Evolutionary conservation across 2,113 vertebrate genomes (phyloP).

Genomic region (Motacilla tschutschensis): DNA sequence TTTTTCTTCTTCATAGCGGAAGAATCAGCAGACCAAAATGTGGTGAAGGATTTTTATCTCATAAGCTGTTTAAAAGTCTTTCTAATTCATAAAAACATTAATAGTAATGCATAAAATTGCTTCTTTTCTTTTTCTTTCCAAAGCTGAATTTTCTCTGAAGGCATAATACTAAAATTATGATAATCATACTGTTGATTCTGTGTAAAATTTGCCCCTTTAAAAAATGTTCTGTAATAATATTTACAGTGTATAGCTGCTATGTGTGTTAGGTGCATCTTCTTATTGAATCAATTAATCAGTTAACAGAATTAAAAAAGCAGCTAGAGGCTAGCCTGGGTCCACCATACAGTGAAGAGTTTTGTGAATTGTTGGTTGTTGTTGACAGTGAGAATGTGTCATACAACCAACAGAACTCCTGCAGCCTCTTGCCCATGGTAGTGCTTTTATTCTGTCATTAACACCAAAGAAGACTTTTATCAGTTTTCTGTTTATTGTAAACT

Average conservation of each 20-base stretch:
- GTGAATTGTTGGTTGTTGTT: neutral
- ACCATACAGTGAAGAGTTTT: neutral
- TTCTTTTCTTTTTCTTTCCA: neutral
- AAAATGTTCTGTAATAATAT: neutral
- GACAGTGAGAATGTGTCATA: neutral
- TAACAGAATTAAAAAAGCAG: neutral
- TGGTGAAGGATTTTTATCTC: neutral
- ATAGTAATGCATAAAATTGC: neutral
- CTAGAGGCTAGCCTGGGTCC: neutral
- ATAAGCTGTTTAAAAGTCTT: neutral
- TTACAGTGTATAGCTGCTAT: neutral
- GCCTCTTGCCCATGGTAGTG: neutral
- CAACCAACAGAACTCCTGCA: neutral
- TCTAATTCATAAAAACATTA: neutral
- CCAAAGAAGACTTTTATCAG: neutral
- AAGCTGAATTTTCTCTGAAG: neutral
- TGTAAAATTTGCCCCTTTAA: neutral
- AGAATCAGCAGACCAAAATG: neutral
- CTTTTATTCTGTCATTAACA: neutral
- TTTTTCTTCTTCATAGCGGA: neutral
- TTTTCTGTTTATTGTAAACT: neutral
- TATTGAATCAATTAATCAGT: neutral
- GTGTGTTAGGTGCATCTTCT: neutral
- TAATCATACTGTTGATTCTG: neutral
- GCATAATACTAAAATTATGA: neutral